Conservation (phyloP, 2,888 invertebrate species). For the Drosophila peninsularis region DNA sequence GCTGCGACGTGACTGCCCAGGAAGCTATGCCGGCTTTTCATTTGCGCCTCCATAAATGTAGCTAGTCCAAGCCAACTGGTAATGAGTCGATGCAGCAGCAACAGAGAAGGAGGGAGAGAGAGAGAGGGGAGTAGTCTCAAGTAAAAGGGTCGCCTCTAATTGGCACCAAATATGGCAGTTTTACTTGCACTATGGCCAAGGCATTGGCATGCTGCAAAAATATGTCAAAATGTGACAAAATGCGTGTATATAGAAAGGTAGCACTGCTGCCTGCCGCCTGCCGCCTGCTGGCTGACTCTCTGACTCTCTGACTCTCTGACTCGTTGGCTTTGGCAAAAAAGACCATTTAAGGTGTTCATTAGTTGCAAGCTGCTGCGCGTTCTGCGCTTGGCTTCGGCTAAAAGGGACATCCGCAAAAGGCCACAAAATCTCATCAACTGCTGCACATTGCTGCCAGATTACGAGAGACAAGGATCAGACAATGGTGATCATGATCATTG, state of each 20-base stretch:
- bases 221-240: slow-evolving; percentile 81
- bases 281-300: slow-evolving; percentile 2
- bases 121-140: slow-evolving; percentile 27
- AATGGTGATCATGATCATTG: slow-evolving; percentile 25
- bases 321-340: slow-evolving; percentile 16
- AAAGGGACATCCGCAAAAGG: slow-evolving; percentile 79
- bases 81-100: slow-evolving; percentile 39
- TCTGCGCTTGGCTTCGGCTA: slow-evolving; percentile 19
- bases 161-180: slow-evolving; percentile 79
- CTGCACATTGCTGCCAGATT: slow-evolving; percentile 74
- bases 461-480: slow-evolving; percentile 32
- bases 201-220: slow-evolving; percentile 62
- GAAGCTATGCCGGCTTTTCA: slow-evolving; percentile 69
- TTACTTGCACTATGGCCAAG: slow-evolving; percentile 43
- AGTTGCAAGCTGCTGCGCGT: slow-evolving; percentile 40
- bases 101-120: background rate
- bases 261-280: background rate
- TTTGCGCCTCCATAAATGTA: slow-evolving; percentile 83
- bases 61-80: slow-evolving; percentile 46
- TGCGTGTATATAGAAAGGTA: slow-evolving; percentile 68
- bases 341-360: slow-evolving; percentile 78
- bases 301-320: background rate
- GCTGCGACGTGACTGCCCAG: slow-evolving; percentile 71
- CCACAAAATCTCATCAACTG: slow-evolving; percentile 81
- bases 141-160: slow-evolving; percentile 79